These are phyloP conservation scores for Oceanodroma tethys DNA, from an alignment of 2,113 vertebrate genomes.

Conservation along the genomic window DNA sequence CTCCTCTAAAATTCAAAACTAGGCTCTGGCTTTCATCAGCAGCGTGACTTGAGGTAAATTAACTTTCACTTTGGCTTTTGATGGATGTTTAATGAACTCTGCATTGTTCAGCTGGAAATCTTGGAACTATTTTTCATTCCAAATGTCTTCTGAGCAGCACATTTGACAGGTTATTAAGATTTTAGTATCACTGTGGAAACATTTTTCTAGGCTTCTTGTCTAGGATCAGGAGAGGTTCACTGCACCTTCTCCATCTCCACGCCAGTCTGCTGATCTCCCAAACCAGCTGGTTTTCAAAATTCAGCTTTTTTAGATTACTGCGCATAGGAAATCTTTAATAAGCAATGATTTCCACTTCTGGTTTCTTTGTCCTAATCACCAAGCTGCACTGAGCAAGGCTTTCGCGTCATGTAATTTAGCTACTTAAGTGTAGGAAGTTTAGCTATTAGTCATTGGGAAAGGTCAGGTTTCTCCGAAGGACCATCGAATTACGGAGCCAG, in stretches of 20 bases:
- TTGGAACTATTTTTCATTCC: slow-evolving; percentile 31
- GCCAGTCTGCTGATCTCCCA: not conserved
- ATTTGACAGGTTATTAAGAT: slow-evolving; percentile 43
- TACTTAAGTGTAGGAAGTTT: not conserved
- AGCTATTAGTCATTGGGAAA: not conserved
- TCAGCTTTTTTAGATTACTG: not conserved
- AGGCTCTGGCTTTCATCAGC: not conserved
- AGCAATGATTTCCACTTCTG: not conserved
- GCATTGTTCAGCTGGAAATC: slow-evolving; percentile 44
- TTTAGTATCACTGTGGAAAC: slow-evolving; percentile 48
- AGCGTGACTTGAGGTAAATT: slow-evolving; percentile 26
- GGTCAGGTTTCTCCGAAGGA: not conserved
- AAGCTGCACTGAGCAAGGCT: not conserved
- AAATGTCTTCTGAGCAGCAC: not conserved
- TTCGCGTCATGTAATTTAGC: not conserved
- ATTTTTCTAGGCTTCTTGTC: slow-evolving; percentile 13
- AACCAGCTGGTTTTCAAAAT: not conserved
- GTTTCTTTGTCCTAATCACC: not conserved
- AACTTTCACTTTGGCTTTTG: slow-evolving; percentile 51
- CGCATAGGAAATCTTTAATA: not conserved
- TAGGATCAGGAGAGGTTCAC: not conserved
- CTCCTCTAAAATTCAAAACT: slow-evolving; percentile 3
- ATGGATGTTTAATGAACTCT: slow-evolving; percentile 35
- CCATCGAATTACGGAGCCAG: accelerated
- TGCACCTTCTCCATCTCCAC: not conserved